Evolutionary conservation across 2,888 invertebrate species (phyloP).

Genomic region (Drosophila longiperda): DNA sequence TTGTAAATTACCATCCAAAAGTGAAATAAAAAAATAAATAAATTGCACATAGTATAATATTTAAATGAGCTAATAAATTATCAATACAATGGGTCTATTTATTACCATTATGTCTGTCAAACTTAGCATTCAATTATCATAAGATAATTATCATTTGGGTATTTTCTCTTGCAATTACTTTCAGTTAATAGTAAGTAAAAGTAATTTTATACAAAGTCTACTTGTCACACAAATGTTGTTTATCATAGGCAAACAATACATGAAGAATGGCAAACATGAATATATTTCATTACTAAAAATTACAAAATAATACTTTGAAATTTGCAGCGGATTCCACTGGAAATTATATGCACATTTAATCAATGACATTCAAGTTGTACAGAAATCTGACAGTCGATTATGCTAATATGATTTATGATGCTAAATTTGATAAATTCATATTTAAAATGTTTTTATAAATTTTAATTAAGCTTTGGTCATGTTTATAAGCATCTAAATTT

Average conservation of each 20-base stretch:
- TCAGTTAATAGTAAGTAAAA: neutral
- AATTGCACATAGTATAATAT: neutral
- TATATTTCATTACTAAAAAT: neutral
- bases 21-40: neutral
- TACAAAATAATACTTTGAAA: neutral
- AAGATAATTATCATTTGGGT: neutral
- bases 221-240: neutral
- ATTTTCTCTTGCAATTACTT: neutral
- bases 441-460: conserved; percentile 5
- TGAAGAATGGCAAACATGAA: neutral
- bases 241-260: neutral
- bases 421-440: conserved; percentile 3
- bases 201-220: neutral
- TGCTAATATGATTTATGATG: conserved; percentile 40
- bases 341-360: neutral
- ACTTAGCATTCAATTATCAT: neutral
- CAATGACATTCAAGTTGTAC: neutral
- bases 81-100: neutral
- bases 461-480: conserved; percentile 16
- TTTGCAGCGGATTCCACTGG: neutral
- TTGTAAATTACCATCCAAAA: conserved; percentile 3
- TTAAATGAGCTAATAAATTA: neutral
- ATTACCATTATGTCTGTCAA: neutral
- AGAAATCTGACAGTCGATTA: neutral
- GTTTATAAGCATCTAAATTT: conserved; percentile 56